Base-by-base conservation (phyloP, 1,140 invertebrate genomes). In the Cryptotermes secundus region DNA sequence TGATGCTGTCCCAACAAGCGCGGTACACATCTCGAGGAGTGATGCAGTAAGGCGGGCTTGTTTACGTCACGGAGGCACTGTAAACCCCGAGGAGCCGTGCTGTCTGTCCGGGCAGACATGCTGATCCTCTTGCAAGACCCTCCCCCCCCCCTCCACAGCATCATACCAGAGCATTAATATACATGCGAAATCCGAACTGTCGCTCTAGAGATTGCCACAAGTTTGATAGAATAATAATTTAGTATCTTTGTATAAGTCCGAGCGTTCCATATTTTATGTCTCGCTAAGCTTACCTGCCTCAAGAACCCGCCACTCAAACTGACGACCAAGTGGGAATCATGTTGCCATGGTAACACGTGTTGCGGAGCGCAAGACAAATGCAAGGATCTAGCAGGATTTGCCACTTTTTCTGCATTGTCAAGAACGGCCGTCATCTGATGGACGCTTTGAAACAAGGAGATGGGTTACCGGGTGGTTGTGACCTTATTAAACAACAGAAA, bases 221-320 rank as follows among this genome's bases (percentile, higher is more conserved):
- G 59, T 72, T 72, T 31, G 26, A 72, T 72, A 72, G 59, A 72
- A 72, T 72, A 72, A 72, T 72, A 72, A 72, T 72, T 72, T 72
- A 72, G 59, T 72, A 72, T 31, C 59, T 72, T n/a, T 72, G 59
- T 31, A n/a, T n/a, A 72, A 72, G 59, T 72, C 59, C 26, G n/a
- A 72, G 59, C 16, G 14, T 72, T 72, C 59, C 59, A 72, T 72
- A 72, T 72, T 72, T 72, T 72, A 72, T 72, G 59, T 72, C 59
- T 31, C 59, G 59, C 59, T 31, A 72, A 31, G 59, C 59, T 31
- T 72, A n/a, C 59, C 59, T 72, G 59, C 7, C 45, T 49, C 45
- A 72, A 26, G 59, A n/a, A 31, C 26, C 59, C 59, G 59, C 59
- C 59, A 72, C 59, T 72, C 59, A 72, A 72, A n/a, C 26, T 72